These are phyloP conservation scores for Alentia gelatinosa DNA, from an alignment of 2,888 invertebrate genomes.

Conservation along the genomic window DNA sequence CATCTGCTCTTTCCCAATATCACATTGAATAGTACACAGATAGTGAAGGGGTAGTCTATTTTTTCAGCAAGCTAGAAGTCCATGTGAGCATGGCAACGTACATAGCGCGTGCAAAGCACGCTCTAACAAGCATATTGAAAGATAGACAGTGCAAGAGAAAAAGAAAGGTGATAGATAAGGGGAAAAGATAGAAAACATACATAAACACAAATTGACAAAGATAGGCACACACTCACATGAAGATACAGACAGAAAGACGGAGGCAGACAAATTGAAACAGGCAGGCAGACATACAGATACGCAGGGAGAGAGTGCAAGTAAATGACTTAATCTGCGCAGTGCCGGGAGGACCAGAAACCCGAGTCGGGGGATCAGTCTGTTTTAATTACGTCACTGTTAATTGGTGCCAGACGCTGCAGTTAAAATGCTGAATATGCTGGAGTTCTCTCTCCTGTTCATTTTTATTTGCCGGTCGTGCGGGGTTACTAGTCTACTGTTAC, in stretches of 20 bases:
- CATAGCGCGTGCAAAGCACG: no score
- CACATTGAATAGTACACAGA: no score
- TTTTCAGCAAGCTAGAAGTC: no score
- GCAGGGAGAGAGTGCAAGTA: not conserved
- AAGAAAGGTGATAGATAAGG: not conserved
- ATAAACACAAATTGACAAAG: not conserved
- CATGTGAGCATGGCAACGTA: no score
- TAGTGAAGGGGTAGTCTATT: no score
- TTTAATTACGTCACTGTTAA: not conserved
- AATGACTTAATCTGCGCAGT: not conserved
- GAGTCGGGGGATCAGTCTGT: not conserved
- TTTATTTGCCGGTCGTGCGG: not conserved
- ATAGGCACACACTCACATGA: not conserved
- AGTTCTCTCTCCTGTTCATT: not conserved
- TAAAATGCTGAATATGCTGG: not conserved
- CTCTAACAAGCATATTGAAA: no score
- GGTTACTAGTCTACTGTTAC: not conserved
- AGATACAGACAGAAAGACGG: not conserved
- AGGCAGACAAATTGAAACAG: not conserved
- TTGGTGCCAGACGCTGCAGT: not conserved
- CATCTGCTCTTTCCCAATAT: no score
- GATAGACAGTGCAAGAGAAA: not conserved
- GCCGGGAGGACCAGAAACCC: not conserved
- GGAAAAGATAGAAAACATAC: not conserved
- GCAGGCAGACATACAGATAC: not conserved